Conservation (phyloP, 2,797 vertebrate genomes). For the Pipistrellus pygmaeus region DNA sequence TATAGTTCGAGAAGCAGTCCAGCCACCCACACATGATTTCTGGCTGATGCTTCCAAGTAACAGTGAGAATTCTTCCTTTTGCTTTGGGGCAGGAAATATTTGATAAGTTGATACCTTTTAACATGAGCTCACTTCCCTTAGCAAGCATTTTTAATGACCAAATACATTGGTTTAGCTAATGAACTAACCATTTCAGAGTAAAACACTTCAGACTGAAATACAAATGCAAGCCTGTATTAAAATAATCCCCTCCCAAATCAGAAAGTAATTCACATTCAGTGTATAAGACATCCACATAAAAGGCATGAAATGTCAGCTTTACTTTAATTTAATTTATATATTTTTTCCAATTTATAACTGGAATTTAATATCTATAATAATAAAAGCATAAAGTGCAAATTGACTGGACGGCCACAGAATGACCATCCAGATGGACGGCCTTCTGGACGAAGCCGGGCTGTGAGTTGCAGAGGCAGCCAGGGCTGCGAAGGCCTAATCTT, state of each 20-base stretch:
- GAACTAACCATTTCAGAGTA: not conserved
- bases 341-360: not conserved
- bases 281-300: not conserved
- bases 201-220: conserved; percentile 34
- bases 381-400: too few relatives aligned
- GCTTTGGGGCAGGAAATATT: not conserved
- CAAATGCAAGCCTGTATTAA: not conserved
- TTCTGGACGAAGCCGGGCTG: too few relatives aligned
- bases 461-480: too few relatives aligned
- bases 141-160: not conserved
- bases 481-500: too few relatives aligned
- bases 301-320: not conserved
- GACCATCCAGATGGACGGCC: too few relatives aligned
- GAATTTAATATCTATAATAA: not conserved
- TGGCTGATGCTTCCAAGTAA: not conserved
- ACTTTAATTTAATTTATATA: not conserved
- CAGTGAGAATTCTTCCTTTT: not conserved
- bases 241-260: not conserved
- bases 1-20: not conserved
- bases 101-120: not conserved
- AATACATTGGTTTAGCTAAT: not conserved
- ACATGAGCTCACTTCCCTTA: not conserved
- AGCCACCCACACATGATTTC: not conserved
- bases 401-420: too few relatives aligned
- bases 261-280: not conserved